phyloP scores from a whole-genome alignment of 2,888 invertebrate genomes.

The Dynastes maya region DNA sequence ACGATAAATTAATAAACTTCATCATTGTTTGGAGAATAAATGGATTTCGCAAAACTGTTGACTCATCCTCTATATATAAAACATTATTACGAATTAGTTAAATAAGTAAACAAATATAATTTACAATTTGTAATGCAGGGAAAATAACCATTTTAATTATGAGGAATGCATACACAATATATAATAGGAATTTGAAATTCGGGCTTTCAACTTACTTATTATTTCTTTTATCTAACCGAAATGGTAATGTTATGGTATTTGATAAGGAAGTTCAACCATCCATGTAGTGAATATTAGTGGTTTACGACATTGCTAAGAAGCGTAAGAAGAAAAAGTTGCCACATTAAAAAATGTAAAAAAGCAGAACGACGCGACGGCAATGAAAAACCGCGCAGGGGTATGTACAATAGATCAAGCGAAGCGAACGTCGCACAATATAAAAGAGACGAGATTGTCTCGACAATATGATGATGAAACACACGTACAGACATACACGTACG shows the following conservation, averaged over 20 bases:
- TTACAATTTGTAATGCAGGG: too few relatives aligned
- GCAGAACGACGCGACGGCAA: constrained; percentile 8
- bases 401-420: constrained; percentile 12
- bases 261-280: constrained; percentile 24
- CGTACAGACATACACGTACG: constrained; percentile 30
- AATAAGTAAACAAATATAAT: too few relatives aligned
- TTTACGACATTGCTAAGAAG: constrained; percentile 30
- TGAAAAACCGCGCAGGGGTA: constrained; percentile 26
- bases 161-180: too few relatives aligned
- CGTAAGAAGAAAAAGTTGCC: constrained; percentile 30
- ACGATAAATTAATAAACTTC: too few relatives aligned
- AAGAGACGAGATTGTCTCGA: constrained; percentile 48
- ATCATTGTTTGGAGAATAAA: too few relatives aligned
- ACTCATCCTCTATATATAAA: too few relatives aligned
- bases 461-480: constrained; percentile 49
- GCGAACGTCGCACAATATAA: constrained; percentile 42
- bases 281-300: constrained; percentile 17
- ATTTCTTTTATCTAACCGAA: constrained; percentile 30
- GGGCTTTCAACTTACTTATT: constrained; percentile 1
- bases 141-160: too few relatives aligned
- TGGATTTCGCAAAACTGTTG: too few relatives aligned
- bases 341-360: constrained; percentile 40
- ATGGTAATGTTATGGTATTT: constrained; percentile 42
- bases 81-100: too few relatives aligned
- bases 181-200: not conserved